These are phyloP conservation scores for Diplolepis rosae DNA, from an alignment of 2,888 invertebrate genomes.

Conservation along the genomic window DNA sequence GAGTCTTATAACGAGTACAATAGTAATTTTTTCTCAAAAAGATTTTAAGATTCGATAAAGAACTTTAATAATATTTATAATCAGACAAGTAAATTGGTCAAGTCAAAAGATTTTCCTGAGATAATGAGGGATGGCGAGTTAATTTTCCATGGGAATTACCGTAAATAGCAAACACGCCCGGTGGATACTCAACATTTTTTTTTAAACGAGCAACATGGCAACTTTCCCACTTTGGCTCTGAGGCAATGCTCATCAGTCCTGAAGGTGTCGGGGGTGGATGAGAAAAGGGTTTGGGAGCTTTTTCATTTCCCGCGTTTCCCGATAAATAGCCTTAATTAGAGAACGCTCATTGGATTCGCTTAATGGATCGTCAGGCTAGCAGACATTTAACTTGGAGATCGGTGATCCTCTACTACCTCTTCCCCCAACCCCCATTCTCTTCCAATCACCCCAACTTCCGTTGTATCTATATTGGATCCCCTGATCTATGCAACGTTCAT, in stretches of 20 bases:
- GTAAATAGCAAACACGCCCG: slow-evolving; percentile 6
- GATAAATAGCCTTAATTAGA: slow-evolving; percentile 70
- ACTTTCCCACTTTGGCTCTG: too few species aligned
- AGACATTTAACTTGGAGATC: slow-evolving; percentile 57
- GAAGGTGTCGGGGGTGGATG: slow-evolving; percentile 14
- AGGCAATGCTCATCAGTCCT: slow-evolving; percentile 50
- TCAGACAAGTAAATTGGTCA: not conserved
- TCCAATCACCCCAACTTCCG: slow-evolving; percentile 5
- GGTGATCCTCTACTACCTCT: slow-evolving; percentile 45
- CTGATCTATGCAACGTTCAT: slow-evolving; percentile 40
- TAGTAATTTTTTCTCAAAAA: too few species aligned
- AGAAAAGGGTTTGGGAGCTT: slow-evolving; percentile 37
- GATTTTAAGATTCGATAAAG: too few species aligned
- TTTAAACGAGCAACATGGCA: slow-evolving; percentile 52
- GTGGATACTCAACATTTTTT: slow-evolving; percentile 49
- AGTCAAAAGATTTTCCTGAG: not conserved
- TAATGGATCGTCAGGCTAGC: slow-evolving; percentile 67
- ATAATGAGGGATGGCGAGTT: not conserved
- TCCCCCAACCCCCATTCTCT: too few species aligned
- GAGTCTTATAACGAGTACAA: too few species aligned
- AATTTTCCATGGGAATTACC: slow-evolving; percentile 3
- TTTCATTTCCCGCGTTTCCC: slow-evolving; percentile 56
- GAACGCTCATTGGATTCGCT: slow-evolving; percentile 64
- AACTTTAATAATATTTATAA: too few species aligned
- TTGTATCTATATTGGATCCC: slow-evolving; percentile 35